These are phyloP conservation scores for Salvelinus sp. DNA, from an alignment of 2,113 vertebrate species.

Conservation along the genomic window DNA sequence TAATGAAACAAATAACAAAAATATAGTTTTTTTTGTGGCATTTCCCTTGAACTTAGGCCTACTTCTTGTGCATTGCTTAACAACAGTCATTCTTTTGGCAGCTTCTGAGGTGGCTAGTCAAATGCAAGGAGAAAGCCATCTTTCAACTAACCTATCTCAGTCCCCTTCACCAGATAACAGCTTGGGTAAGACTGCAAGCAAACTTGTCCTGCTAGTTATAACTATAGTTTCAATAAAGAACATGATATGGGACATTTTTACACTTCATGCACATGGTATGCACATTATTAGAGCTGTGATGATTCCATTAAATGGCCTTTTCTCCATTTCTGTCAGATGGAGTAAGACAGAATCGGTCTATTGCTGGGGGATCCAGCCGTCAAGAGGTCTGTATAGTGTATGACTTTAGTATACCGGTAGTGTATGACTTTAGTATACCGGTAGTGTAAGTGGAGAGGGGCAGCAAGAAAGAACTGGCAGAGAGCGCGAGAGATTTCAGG, in stretches of 20 bases:
- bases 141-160: slow-evolving; percentile 57
- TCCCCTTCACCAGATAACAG: slow-evolving; percentile 52
- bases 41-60: no score
- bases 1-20: no score
- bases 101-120: slow-evolving; percentile 16
- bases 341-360: slow-evolving; percentile 19
- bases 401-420: neutral
- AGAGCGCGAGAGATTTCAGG: no score
- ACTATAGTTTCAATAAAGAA: neutral
- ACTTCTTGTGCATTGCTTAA: no score
- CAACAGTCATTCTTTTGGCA: slow-evolving; percentile 2
- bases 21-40: no score
- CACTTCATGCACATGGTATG: neutral
- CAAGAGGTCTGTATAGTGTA: neutral
- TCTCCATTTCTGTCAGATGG: slow-evolving; percentile 37
- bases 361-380: neutral
- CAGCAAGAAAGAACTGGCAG: neutral
- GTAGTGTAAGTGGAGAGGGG: neutral
- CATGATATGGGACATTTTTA: neutral
- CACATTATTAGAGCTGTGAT: neutral
- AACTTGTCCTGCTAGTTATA: neutral
- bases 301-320: neutral
- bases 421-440: neutral
- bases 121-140: slow-evolving; percentile 42
- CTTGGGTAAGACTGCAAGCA: slow-evolving; percentile 41